phyloP scores from a whole-genome alignment of 2,797 vertebrate genomes.

The Phoebastria nigripes region DNA sequence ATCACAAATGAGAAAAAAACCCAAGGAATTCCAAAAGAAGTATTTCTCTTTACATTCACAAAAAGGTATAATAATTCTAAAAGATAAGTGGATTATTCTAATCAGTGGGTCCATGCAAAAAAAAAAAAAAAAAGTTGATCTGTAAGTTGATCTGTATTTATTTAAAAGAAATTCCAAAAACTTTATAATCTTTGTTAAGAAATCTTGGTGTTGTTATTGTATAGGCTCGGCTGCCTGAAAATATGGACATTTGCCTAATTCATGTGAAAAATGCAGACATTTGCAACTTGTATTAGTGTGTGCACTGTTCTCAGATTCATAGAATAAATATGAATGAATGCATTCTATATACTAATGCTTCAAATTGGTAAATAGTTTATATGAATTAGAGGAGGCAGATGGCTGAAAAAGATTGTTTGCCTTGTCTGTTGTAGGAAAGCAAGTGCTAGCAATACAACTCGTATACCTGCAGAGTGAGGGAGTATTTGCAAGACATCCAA shows the following conservation, averaged over 20 bases:
- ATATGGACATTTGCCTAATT: neutral
- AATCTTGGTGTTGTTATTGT: neutral
- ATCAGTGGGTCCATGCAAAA: neutral
- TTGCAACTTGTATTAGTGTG: neutral
- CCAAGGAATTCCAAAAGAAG: neutral
- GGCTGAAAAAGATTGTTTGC: neutral
- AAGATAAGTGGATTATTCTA: neutral
- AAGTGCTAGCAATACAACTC: neutral
- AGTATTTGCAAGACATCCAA: neutral
- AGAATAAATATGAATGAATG: neutral
- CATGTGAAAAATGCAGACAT: neutral
- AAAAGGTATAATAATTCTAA: neutral
- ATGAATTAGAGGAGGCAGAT: neutral
- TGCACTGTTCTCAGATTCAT: neutral
- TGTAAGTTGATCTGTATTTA: neutral
- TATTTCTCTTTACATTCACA: neutral
- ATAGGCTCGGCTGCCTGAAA: neutral
- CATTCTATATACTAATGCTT: neutral
- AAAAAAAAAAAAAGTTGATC: too few species aligned
- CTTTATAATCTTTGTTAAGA: neutral
- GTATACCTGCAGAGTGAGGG: neutral
- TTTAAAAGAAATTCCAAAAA: neutral
- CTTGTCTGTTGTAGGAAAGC: neutral
- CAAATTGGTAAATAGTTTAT: neutral
- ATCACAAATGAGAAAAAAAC: neutral